Base-by-base conservation (phyloP, 2,888 invertebrate genomes). In the Apamea crenata region DNA sequence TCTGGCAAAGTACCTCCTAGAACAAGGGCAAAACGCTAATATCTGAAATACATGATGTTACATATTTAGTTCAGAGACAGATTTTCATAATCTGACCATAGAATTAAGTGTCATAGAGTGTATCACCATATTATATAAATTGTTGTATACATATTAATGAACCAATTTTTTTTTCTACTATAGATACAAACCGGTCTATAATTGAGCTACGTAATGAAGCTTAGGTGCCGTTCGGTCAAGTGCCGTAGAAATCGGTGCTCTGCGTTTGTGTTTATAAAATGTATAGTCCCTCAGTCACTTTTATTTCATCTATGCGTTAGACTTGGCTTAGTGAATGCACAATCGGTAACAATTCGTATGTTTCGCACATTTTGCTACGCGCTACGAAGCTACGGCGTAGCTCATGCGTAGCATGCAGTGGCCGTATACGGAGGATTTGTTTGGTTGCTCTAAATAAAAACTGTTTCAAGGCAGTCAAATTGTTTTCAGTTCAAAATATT, bases 331-430 rank as follows among this genome's bases (percentile, higher is more conserved):
- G 18, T 14, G 25, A 47, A 73, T 7, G 25, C 25, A 18, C 14
- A 36, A 32, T 40, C 21, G 16, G n/a, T 47, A 12, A 18, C 3
- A 32, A 76, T 32, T n/a, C 6, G 8, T n/a, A 67, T 1, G 16
- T 14, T 47, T 47, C 12, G 18, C 32, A 32, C 1, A n/a, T 47
- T 50, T 72, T 73, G 74, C 74, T 78, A 78, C 61, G 50, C 32
- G 44, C 81, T 81, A 73, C 82, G 74, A 16, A 50, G 74, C 82
- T 73, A 81, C 74, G 74, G 50, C 50, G 73, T 81, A 61, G 81
- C 47, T 50, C n/a, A 68, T 80, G 47, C 72, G 78, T 81, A 81
- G 59, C 25, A 40, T 0, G 6, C n/a, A n/a, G 47, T 40, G 16
- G 12, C n/a, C 12, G 1, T 16, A 18, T 2, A 81, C 6, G 8